Base-by-base conservation (phyloP, 1,140 invertebrate genomes). In the Drosophila lini region DNA sequence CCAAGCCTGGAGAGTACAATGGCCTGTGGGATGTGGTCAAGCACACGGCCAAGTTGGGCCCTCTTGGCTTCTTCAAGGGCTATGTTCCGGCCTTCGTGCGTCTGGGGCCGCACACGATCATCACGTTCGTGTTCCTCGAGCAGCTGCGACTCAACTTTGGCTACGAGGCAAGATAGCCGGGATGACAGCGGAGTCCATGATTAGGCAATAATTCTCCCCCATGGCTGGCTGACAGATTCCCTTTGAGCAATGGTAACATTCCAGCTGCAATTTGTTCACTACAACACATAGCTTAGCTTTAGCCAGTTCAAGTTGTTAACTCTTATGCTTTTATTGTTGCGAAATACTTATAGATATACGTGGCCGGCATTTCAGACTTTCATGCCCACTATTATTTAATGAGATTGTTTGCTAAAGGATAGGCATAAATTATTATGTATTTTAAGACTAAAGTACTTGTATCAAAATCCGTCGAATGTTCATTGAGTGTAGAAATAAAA, bases 61-160 rank as follows among this genome's bases (percentile, higher is more conserved):
- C 98, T 16, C 74, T 97, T 47, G 98, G 97, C 74, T 99, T 99
- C 93, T 99, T 98, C 91, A 99, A 99, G 94, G 99, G 99, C 31
- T 99, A 98, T 92, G 93, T 99, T 86, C 99, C 99, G 82, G 98
- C 99, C 6, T 99, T 99, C 94, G 96, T 99, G 11, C 95, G 99
- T 44, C 94, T 99, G n/a, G 98, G 97, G 36, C 99, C 99, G 2
- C 99, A 99, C 68, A 99, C 99, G 13, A 97, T 99, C 65, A 93
- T 99, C 10, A 98, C 98, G 2, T 99, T 99, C 92, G 94, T 99
- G 28, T 98, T 99, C 92, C 94, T 99, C 75, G 99, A 99, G 94
- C 98, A 99, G 93, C 94, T 99, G 15, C 93, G 97, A 86, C 93
- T 95, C 34, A 96, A 98, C 92, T 99, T 98, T 93, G 98, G 98